A percentile compares a stretch with the other conserved stretches of the same genome.
phyloP scores from a whole-genome alignment of 2,888 invertebrate genomes.

The Drosophila maculinotata region DNA sequence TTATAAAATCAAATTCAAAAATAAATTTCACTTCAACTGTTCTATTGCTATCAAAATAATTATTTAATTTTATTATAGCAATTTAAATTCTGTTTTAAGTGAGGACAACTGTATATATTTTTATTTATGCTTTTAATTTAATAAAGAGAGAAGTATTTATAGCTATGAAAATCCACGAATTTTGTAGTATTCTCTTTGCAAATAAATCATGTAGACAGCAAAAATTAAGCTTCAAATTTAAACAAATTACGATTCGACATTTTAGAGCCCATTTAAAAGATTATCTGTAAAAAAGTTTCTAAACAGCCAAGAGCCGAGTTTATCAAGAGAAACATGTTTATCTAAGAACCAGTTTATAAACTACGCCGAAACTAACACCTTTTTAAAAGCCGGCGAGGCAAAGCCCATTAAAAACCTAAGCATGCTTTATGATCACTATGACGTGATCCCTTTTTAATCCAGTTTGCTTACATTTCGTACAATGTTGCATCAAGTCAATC shows the following conservation, averaged over 20 bases:
- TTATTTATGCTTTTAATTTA: too few relatives aligned
- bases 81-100: too few relatives aligned
- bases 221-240: not conserved
- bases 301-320: not conserved
- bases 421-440: constrained; percentile 13
- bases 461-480: not conserved
- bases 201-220: not conserved
- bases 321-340: constrained; percentile 4
- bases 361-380: not conserved
- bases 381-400: constrained; percentile 1
- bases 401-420: not conserved
- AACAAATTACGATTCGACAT: constrained; percentile 1
- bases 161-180: too few relatives aligned
- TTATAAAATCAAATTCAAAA: too few relatives aligned
- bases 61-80: too few relatives aligned
- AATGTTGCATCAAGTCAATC: constrained; percentile 26
- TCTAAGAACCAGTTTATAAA: constrained; percentile 1
- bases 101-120: too few relatives aligned
- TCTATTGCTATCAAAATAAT: too few relatives aligned
- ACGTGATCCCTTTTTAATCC: constrained; percentile 22
- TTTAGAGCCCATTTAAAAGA: not conserved
- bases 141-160: too few relatives aligned
- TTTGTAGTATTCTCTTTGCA: too few relatives aligned
- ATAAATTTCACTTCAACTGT: too few relatives aligned
- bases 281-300: not conserved